These are phyloP conservation scores for Acanthosoma haemorrhoidale DNA, from an alignment of 2,888 invertebrate genomes.

Conservation along the genomic window DNA sequence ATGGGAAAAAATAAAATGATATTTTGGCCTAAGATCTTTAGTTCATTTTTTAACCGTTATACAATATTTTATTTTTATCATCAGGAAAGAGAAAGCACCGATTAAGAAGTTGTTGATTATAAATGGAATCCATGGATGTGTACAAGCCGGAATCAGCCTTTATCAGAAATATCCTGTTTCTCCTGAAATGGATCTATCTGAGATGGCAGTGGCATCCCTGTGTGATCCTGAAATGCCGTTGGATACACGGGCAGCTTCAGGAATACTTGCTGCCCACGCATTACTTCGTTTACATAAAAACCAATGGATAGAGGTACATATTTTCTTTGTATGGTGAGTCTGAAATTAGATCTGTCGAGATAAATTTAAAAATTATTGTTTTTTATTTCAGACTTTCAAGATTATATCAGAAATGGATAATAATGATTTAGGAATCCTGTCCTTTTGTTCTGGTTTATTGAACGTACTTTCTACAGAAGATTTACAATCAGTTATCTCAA, in stretches of 20 bases:
- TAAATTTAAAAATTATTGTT: background rate
- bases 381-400: background rate
- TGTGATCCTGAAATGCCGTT: slow-evolving; percentile 54
- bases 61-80: no score
- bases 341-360: background rate
- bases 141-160: slow-evolving; percentile 24
- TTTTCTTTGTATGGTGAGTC: background rate
- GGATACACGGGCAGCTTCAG: slow-evolving; percentile 61
- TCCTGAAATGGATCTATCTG: background rate
- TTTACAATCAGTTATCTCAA: slow-evolving; percentile 33
- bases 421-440: slow-evolving; percentile 39
- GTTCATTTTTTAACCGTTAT: no score
- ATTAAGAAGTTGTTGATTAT: slow-evolving; percentile 26
- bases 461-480: slow-evolving; percentile 41
- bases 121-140: slow-evolving; percentile 28
- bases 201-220: slow-evolving; percentile 43
- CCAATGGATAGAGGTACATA: slow-evolving; percentile 34
- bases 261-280: slow-evolving; percentile 42
- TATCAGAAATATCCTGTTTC: background rate
- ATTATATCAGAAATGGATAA: slow-evolving; percentile 13
- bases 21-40: no score
- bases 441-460: slow-evolving; percentile 44
- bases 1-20: no score
- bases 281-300: slow-evolving; percentile 5
- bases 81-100: slow-evolving; percentile 15